Base-by-base conservation (phyloP, 2,113 vertebrate species). In the Boleophthalmus pectinirostris region DNA sequence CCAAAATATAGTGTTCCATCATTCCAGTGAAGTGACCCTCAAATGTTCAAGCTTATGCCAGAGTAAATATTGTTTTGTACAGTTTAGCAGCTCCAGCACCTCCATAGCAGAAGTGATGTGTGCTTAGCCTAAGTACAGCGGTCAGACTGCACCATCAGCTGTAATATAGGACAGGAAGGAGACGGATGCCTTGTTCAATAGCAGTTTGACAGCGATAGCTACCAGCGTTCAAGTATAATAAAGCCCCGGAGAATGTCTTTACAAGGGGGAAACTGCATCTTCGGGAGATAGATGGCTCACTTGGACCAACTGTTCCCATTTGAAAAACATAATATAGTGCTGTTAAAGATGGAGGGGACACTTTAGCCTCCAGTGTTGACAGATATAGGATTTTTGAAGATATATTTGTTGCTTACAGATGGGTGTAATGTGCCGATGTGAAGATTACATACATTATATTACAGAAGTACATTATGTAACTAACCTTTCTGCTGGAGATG, bases 121-220 rank as follows among this genome's bases (percentile, higher is more conserved):
- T 24, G 23, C 46, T 70, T 61, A 24, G 46, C 23, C 13, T 56
- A 23, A 56, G 16, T 67, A 13, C 12, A 56, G 66, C 11, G 43
- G 23, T 53, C 61, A 67, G 18, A 66, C 66, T 68, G 71, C 46
- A 60, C 7, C 20, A 72, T 58, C 63, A 73, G 49, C 33, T 12
- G 15, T 53, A 72, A 45, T 45, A 49, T 12, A 4, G 35, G 63
- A n/a, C 68, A 66, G 21, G 24, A 66, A 60, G 8, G 56, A 70
- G 68, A 71, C 35, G 20, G 23, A 72, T 69, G 65, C 69, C 35
- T 68, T 67, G n/a, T 73, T 72, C 43, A 43, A 14, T 56, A 33
- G n/a, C 23, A 45, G 23, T 58, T 65, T 61, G 33, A 72, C 58
- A 51, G 66, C 12, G 65, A 49, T 21, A 21, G 72, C 56, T 69